phyloP scores from a whole-genome alignment of 2,797 vertebrate genomes.

The Pachyuromys duprasi region DNA sequence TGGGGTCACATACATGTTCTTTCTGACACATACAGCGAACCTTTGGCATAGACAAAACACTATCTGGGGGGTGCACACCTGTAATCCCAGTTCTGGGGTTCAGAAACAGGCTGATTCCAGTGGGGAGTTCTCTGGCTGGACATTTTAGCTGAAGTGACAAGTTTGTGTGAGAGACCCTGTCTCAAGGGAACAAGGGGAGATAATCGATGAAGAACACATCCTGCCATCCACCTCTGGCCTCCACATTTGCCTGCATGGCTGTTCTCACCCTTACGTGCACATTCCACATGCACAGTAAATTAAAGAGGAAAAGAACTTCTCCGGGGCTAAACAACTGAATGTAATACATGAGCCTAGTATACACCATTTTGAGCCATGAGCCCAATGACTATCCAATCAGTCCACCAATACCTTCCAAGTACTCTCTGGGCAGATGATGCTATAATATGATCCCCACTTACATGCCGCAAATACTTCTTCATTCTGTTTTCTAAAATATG shows the following conservation, averaged over 20 bases:
- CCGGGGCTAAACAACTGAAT: neutral
- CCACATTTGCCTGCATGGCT: neutral
- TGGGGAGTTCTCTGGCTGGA: neutral
- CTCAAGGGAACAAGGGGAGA: neutral
- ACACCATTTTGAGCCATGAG: neutral
- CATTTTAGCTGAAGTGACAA: neutral
- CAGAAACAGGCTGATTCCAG: too few relatives aligned
- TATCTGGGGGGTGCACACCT: neutral
- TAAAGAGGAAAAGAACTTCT: neutral
- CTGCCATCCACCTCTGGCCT: neutral
- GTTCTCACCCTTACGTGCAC: neutral
- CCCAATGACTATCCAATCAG: neutral
- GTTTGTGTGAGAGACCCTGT: neutral
- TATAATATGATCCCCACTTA: neutral
- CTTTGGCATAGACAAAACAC: neutral
- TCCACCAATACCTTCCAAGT: neutral
- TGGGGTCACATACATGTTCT: conserved; percentile 4
- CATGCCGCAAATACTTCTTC: conserved; percentile 24
- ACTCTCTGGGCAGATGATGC: conserved; percentile 1
- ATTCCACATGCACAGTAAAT: neutral
- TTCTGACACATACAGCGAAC: conserved; percentile 44
- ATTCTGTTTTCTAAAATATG: conserved; percentile 47
- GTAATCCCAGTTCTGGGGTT: too few relatives aligned
- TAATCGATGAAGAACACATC: neutral
- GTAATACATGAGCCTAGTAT: neutral